Conservation (phyloP, 1,140 invertebrate species). For the Choristoneura fumiferana region DNA sequence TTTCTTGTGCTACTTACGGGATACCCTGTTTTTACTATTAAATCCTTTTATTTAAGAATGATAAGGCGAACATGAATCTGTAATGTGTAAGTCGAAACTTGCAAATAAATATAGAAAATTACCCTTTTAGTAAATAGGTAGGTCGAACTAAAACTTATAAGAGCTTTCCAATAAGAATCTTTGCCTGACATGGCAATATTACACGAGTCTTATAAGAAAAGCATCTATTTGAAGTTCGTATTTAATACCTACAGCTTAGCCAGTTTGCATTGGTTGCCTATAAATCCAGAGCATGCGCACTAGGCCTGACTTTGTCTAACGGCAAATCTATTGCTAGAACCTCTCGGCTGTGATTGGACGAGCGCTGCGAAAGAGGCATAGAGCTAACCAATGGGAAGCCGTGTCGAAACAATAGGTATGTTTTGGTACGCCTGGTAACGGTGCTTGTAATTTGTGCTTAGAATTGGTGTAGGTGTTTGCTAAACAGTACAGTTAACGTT, state of each 20-base stretch:
- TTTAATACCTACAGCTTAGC: not conserved
- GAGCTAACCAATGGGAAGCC: conserved; percentile 44
- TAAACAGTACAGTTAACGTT: too few relatives aligned
- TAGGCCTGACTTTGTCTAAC: conserved; percentile 30
- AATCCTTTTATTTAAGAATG: too few relatives aligned
- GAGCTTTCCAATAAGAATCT: too few relatives aligned
- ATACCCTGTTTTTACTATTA: too few relatives aligned
- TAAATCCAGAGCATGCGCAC: conserved; percentile 26
- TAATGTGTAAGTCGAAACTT: too few relatives aligned
- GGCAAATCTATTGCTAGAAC: conserved; percentile 45
- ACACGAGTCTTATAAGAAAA: too few relatives aligned
- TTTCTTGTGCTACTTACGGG: too few relatives aligned
- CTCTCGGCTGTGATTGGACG: conserved; percentile 58
- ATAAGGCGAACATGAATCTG: too few relatives aligned
- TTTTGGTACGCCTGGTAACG: conserved; percentile 44
- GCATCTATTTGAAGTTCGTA: not conserved
- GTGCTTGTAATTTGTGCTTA: conserved; percentile 21
- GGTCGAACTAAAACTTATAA: too few relatives aligned
- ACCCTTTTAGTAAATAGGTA: too few relatives aligned
- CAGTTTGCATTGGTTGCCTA: conserved; percentile 5
- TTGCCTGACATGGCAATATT: too few relatives aligned
- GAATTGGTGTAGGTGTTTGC: not conserved
- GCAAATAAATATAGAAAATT: too few relatives aligned
- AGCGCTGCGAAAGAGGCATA: conserved; percentile 24
- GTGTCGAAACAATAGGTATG: conserved; percentile 52